These are phyloP conservation scores for Acridotheres tristis DNA, from an alignment of 2,797 vertebrate genomes.

Conservation along the genomic window DNA sequence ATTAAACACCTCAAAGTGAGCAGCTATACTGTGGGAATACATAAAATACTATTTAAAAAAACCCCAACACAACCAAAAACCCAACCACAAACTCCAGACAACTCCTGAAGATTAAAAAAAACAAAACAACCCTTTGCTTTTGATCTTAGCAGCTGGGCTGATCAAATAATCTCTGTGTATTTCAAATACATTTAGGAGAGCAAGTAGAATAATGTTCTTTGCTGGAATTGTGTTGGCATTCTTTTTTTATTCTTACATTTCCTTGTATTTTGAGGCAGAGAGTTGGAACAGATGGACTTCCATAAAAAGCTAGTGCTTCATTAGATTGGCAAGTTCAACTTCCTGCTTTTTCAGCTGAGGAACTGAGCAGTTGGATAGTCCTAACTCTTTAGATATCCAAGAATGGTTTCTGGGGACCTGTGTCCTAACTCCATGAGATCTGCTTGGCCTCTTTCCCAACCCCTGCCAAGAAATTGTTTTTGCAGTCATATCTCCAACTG, in stretches of 20 bases:
- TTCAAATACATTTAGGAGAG: background rate
- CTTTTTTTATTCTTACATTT: background rate
- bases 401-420: background rate
- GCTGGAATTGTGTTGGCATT: background rate
- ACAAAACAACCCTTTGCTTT: background rate
- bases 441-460: background rate
- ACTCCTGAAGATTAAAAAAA: background rate
- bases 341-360: slow-evolving; percentile 15
- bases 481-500: background rate
- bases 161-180: background rate
- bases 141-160: background rate
- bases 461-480: background rate
- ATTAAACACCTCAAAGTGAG: background rate
- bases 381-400: background rate
- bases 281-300: slow-evolving; percentile 12
- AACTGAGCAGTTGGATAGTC: background rate
- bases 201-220: background rate
- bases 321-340: background rate
- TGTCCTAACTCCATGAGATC: background rate
- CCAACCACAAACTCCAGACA: background rate
- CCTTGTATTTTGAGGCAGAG: background rate
- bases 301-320: background rate
- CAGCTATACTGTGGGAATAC: background rate
- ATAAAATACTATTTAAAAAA: background rate
- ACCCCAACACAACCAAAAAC: background rate